phyloP scores from a whole-genome alignment of 2,797 vertebrate species.

The Diplodus sargus region DNA sequence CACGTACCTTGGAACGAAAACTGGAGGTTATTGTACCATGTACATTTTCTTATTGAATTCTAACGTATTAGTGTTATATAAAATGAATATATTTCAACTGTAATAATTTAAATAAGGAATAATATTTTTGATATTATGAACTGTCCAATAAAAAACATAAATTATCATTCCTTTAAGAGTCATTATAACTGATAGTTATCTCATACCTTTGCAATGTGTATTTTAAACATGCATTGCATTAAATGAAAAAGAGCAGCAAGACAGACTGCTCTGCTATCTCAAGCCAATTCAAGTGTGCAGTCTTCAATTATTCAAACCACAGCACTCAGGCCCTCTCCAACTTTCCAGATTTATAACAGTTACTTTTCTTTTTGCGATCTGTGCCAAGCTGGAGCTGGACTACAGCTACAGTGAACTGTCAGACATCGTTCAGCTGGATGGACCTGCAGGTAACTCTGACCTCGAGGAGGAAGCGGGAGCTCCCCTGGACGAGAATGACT shows the following conservation, averaged over 20 bases:
- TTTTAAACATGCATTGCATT: not conserved
- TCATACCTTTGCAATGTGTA: too few species aligned
- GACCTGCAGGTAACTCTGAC: conserved; percentile 87
- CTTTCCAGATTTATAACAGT: not conserved
- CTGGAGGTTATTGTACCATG: too few species aligned
- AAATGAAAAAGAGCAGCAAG: not conserved
- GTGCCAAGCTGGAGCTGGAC: conserved; percentile 76
- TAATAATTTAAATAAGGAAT: too few species aligned
- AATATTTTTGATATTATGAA: too few species aligned
- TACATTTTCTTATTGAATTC: too few species aligned
- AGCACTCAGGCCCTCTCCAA: not conserved
- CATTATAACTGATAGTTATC: too few species aligned
- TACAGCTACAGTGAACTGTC: conserved; percentile 82
- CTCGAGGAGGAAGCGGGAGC: conserved; percentile 79
- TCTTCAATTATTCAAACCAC: not conserved
- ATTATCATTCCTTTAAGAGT: too few species aligned
- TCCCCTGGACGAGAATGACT: conserved; percentile 88
- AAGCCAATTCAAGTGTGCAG: not conserved
- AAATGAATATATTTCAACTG: too few species aligned
- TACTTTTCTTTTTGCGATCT: not conserved
- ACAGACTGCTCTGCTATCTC: not conserved
- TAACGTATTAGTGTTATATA: too few species aligned
- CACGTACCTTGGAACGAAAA: too few species aligned
- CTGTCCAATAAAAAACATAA: too few species aligned
- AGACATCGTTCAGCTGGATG: conserved; percentile 93